A percentile compares a stretch with the other conserved stretches of the same genome.
These are phyloP conservation scores for Laodelphax striatellus DNA, from an alignment of 1,140 invertebrate species.

Conservation along the genomic window DNA sequence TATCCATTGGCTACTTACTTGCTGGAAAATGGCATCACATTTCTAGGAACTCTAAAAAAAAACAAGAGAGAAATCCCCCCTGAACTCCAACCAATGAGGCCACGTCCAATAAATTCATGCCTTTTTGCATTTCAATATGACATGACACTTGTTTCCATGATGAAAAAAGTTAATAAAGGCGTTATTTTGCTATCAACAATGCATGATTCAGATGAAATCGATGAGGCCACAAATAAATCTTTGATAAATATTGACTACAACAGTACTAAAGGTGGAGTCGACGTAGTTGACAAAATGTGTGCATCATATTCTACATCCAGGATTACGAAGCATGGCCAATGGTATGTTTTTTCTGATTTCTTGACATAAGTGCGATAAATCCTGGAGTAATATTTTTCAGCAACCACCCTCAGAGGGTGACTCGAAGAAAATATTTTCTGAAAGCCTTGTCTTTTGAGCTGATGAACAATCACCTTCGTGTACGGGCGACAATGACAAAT, in stretches of 20 bases:
- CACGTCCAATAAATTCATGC: background rate
- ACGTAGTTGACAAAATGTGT: conserved; percentile 26
- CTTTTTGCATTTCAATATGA: conserved; percentile 16
- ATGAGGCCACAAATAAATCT: conserved; percentile 20
- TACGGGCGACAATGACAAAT: too few relatives aligned
- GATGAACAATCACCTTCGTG: too few relatives aligned
- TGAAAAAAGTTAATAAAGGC: conserved; percentile 19
- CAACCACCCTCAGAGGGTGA: too few relatives aligned
- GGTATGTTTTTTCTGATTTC: conserved; percentile 23
- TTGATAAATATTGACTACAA: conserved; percentile 26
- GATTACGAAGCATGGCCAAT: conserved; percentile 25
- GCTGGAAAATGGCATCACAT: too few relatives aligned
- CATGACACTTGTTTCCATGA: conserved; percentile 15
- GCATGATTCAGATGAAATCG: conserved; percentile 19
- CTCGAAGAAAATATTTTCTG: too few relatives aligned
- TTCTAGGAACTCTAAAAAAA: too few relatives aligned
- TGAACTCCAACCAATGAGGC: too few relatives aligned
- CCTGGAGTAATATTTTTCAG: background rate
- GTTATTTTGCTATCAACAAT: conserved; percentile 26
- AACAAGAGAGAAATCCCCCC: too few relatives aligned
- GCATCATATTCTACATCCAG: conserved; percentile 18
- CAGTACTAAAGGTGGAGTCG: conserved; percentile 25
- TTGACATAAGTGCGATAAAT: conserved; percentile 24
- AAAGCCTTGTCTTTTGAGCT: too few relatives aligned
- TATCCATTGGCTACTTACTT: too few relatives aligned